Conservation (phyloP, 1,140 invertebrate genomes). For the Brachionus manjavacas region DNA sequence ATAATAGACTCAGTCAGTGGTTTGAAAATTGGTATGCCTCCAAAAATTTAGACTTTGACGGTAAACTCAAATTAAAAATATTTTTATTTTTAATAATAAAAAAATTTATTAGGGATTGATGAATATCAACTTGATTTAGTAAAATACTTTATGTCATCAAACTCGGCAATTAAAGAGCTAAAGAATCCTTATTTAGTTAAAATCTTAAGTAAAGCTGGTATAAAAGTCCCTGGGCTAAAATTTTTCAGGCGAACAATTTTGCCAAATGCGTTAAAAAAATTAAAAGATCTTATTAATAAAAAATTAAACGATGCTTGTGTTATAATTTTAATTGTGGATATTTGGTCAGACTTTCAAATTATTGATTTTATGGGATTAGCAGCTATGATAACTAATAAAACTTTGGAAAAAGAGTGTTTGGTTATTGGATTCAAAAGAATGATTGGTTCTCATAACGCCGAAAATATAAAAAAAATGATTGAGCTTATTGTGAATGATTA, state of each 20-base stretch:
- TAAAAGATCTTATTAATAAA: not conserved
- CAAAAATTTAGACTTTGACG: not conserved
- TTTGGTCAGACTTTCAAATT: not conserved
- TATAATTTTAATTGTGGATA: not conserved
- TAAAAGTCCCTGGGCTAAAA: not conserved
- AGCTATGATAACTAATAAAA: not conserved
- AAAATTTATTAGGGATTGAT: not conserved
- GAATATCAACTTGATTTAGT: not conserved
- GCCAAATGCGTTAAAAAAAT: not conserved
- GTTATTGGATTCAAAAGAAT: not conserved
- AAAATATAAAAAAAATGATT: not conserved
- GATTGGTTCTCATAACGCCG: not conserved
- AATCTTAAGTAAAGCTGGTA: not conserved
- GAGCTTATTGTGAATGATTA: not conserved
- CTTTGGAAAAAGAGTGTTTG: not conserved
- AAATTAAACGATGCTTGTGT: not conserved
- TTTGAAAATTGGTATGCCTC: not conserved
- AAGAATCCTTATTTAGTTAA: not conserved
- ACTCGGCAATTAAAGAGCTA: not conserved
- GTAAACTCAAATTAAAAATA: not conserved
- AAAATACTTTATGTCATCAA: not conserved
- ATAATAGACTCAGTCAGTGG: not conserved
- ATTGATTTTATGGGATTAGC: not conserved
- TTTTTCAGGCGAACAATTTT: not conserved
- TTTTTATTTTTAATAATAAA: not conserved